Conservation (phyloP, 1,140 invertebrate species). For the Hypsibius dujardini region DNA sequence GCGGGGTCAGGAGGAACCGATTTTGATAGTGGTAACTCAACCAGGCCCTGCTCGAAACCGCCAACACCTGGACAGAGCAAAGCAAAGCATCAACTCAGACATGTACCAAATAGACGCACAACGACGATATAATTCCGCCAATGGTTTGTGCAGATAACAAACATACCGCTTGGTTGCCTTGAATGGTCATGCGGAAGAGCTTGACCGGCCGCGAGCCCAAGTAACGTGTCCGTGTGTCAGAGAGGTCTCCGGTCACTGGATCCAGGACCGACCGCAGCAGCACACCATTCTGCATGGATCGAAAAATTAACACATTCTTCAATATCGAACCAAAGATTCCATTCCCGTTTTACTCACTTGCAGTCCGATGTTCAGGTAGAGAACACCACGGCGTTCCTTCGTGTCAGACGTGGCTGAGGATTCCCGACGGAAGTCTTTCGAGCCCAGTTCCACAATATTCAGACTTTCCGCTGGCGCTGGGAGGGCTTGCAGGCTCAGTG, state of each 20-base stretch:
- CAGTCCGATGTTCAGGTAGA: constrained; percentile 93
- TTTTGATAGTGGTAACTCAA: constrained; percentile 97
- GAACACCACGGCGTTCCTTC: constrained; percentile 44
- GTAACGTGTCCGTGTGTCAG: constrained; percentile 89
- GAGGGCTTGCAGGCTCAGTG: constrained; percentile 86
- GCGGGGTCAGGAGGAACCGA: constrained; percentile 74
- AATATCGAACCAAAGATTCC: not conserved
- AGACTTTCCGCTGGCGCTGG: constrained; percentile 87
- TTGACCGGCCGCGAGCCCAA: constrained; percentile 85
- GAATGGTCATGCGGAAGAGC: constrained; percentile 81
- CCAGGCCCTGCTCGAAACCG: constrained; percentile 95
- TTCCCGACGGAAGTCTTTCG: constrained; percentile 24
- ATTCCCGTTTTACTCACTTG: constrained; percentile 30
- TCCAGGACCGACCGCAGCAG: constrained; percentile 83
- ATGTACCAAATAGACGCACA: too few species aligned
- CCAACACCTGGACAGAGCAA: constrained; percentile 47
- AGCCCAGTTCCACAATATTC: constrained; percentile 79
- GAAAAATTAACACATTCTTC: constrained; percentile 16
- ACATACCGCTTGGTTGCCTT: constrained; percentile 74
- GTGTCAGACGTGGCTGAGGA: constrained; percentile 34
- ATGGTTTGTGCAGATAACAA: not conserved
- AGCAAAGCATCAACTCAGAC: too few species aligned
- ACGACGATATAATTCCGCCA: too few species aligned
- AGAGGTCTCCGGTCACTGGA: constrained; percentile 84
- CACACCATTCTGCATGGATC: constrained; percentile 65